These are phyloP conservation scores for Brenthis daphne DNA, from an alignment of 2,888 invertebrate genomes.

Conservation along the genomic window DNA sequence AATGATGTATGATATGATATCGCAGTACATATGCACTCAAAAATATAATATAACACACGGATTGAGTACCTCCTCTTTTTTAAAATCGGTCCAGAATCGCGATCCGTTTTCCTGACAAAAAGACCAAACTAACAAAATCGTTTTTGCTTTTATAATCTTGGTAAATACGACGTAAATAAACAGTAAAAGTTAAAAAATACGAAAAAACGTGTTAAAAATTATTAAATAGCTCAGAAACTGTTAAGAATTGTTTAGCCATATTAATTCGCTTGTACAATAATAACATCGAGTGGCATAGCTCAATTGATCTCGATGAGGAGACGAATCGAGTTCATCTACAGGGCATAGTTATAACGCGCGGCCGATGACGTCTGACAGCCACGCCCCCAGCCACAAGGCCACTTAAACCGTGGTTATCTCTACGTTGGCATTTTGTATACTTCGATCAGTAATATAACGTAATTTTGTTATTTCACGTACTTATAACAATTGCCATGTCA, in stretches of 20 bases:
- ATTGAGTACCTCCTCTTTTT: too few species aligned
- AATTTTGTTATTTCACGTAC: background rate
- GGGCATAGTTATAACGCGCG: slow-evolving; percentile 17
- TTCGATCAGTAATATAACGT: slow-evolving; percentile 1
- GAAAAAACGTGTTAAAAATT: too few species aligned
- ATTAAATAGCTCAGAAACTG: background rate
- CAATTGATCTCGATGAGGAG: slow-evolving; percentile 30
- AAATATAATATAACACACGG: too few species aligned
- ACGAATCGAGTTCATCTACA: slow-evolving; percentile 31
- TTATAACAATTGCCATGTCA: background rate
- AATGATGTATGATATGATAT: too few species aligned
- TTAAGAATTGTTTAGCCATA: slow-evolving; percentile 3
- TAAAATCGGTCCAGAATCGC: too few species aligned
- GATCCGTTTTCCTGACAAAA: too few species aligned
- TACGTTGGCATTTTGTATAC: slow-evolving; percentile 3
- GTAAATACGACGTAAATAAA: background rate
- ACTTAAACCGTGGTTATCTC: slow-evolving; percentile 25
- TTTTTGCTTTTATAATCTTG: background rate
- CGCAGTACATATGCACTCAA: too few species aligned
- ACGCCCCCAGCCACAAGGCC: slow-evolving; percentile 37
- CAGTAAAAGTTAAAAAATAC: too few species aligned
- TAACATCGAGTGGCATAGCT: slow-evolving; percentile 25
- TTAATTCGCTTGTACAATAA: slow-evolving; percentile 18
- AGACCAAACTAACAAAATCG: too few species aligned
- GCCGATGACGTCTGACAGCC: slow-evolving; percentile 33